These are phyloP conservation scores for Dryoscopus gambensis DNA, from an alignment of 2,113 vertebrate species.

Conservation along the genomic window DNA sequence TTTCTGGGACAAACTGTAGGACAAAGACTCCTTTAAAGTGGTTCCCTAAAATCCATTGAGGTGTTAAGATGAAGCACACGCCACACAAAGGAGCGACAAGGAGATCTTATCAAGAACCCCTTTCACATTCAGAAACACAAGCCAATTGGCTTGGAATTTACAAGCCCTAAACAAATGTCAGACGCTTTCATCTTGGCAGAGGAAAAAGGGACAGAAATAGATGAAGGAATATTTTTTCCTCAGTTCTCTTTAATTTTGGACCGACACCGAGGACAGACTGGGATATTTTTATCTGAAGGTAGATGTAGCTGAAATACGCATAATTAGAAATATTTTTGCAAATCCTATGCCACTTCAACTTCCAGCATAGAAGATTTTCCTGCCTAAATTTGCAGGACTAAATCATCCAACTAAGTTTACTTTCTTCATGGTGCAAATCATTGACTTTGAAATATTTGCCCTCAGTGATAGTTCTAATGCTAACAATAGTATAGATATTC, in stretches of 20 bases:
- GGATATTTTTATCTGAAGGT: neutral
- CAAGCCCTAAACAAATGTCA: slow-evolving; percentile 79
- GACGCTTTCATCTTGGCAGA: slow-evolving; percentile 70
- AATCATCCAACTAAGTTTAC: neutral
- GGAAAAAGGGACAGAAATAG: slow-evolving; percentile 45
- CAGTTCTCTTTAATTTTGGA: neutral
- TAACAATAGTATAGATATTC: slow-evolving; percentile 32
- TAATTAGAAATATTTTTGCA: neutral
- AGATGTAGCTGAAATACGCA: neutral
- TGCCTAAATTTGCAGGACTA: neutral
- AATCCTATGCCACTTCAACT: neutral
- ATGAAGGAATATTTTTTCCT: slow-evolving; percentile 33
- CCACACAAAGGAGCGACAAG: slow-evolving; percentile 76
- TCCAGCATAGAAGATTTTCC: neutral
- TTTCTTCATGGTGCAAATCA: neutral
- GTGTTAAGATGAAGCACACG: slow-evolving; percentile 80
- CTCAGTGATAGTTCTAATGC: neutral
- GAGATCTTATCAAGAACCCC: slow-evolving; percentile 70
- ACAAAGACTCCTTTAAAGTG: slow-evolving; percentile 79
- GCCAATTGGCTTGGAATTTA: slow-evolving; percentile 78
- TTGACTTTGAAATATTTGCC: slow-evolving; percentile 29
- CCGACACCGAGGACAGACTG: neutral
- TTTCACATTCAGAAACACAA: slow-evolving; percentile 76
- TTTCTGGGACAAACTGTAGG: slow-evolving; percentile 78
- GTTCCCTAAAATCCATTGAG: slow-evolving; percentile 76